These are phyloP conservation scores for Rhopilema esculentum DNA, from an alignment of 30 jellyfish, hydroid and myxozoan species.

Conservation along the genomic window DNA sequence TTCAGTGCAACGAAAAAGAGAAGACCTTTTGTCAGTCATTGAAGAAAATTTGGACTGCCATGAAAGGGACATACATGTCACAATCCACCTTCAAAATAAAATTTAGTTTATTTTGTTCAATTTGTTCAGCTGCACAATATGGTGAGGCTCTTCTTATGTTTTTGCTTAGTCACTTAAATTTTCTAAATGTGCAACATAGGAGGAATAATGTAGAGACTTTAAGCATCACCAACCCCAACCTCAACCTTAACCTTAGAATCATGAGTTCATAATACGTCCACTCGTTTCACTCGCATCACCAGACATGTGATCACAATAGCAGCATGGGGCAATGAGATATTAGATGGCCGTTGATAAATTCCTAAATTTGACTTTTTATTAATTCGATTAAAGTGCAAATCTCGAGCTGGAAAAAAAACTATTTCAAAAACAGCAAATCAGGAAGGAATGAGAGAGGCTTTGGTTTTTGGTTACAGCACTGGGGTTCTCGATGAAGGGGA, in stretches of 20 bases:
- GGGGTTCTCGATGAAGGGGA: constrained; percentile 8
- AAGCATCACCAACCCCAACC: background rate
- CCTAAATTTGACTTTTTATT: no score
- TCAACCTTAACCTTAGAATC: background rate
- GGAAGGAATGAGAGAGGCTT: no score
- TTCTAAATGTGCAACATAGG: background rate
- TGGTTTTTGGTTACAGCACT: no score
- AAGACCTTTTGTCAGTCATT: background rate
- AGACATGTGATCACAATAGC: no score
- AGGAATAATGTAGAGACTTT: background rate
- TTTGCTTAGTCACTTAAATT: constrained; percentile 1
- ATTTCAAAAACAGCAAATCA: no score
- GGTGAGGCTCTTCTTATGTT: constrained; percentile 15
- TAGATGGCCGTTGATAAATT: no score
- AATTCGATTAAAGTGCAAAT: no score
- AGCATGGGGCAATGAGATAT: no score
- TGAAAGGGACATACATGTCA: constrained; percentile 11
- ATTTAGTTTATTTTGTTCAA: background rate
- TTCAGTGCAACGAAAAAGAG: background rate
- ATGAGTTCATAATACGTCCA: background rate
- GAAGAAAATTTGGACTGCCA: background rate
- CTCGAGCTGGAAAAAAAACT: no score
- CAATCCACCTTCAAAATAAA: constrained; percentile 27
- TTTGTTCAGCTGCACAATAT: constrained; percentile 16
- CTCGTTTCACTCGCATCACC: no score